Percentiles rank a stretch among this genome's conserved stretches.
phyloP scores from a whole-genome alignment of 1,140 invertebrate genomes.

The Apis mellifera region DNA sequence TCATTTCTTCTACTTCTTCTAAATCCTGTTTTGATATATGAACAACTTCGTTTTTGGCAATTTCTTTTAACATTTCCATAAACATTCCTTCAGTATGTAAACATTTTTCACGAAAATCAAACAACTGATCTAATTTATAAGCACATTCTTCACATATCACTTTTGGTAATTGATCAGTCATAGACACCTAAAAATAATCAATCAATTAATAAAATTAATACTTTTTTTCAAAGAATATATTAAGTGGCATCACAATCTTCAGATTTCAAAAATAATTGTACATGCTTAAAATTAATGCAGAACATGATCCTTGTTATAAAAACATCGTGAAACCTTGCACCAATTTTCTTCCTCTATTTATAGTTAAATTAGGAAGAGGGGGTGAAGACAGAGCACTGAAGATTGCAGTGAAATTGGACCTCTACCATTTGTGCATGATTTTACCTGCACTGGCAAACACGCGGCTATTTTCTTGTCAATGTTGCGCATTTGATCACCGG shows the following conservation, averaged over 20 bases:
- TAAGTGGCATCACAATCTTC: neutral
- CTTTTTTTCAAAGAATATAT: neutral
- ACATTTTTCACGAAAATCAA: conserved; percentile 83
- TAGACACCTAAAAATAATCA: conserved; percentile 79
- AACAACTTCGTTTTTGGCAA: conserved; percentile 72
- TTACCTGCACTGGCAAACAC: conserved; percentile 84
- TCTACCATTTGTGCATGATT: conserved; percentile 30
- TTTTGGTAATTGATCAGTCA: conserved; percentile 83
- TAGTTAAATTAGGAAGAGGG: conserved; percentile 50
- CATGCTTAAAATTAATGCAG: neutral
- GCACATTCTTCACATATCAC: conserved; percentile 84
- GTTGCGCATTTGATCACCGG: conserved; percentile 82
- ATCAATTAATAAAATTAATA: conserved; percentile 30
- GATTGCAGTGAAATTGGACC: conserved; percentile 9
- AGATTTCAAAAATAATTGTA: neutral
- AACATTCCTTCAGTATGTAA: conserved; percentile 83
- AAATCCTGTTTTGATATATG: conserved; percentile 67
- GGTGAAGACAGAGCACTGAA: conserved; percentile 13
- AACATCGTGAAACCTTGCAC: conserved; percentile 46
- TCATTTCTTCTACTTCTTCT: conserved; percentile 61
- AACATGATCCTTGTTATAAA: conserved; percentile 8
- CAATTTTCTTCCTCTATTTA: conserved; percentile 52
- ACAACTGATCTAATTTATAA: conserved; percentile 83
- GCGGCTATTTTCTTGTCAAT: conserved; percentile 84
- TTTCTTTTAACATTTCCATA: conserved; percentile 81